Evolutionary conservation across 2,797 vertebrate genomes (phyloP).

Genomic region (Caiman crocodilus): DNA sequence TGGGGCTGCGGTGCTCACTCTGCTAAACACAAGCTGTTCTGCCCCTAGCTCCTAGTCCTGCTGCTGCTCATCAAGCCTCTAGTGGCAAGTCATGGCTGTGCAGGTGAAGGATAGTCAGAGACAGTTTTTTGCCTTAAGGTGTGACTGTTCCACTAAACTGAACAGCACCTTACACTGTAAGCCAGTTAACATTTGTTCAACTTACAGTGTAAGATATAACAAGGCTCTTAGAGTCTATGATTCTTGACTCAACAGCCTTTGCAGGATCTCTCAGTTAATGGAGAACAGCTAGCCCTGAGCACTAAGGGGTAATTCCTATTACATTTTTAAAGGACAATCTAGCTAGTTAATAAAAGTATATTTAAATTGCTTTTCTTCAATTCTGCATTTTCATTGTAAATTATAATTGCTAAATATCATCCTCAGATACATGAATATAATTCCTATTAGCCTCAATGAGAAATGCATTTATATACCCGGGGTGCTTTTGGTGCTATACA

Average conservation of each 20-base stretch:
- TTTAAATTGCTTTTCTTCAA: slow-evolving; percentile 6
- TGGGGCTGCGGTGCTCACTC: no score
- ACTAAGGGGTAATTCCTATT: not conserved
- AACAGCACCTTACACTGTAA: no score
- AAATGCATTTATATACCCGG: slow-evolving; percentile 32
- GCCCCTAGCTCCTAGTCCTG: no score
- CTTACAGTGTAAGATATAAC: no score
- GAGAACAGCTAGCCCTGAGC: not conserved
- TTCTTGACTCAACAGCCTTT: not conserved
- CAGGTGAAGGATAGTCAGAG: no score
- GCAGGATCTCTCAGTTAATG: not conserved
- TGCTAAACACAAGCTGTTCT: no score
- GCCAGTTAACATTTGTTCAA: no score
- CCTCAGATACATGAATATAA: not conserved
- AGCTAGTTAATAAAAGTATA: not conserved
- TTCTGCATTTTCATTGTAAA: slow-evolving; percentile 13
- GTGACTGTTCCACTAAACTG: no score
- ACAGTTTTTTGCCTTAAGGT: no score
- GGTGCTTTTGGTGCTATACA: not conserved
- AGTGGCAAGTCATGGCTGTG: no score
- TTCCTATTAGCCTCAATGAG: not conserved
- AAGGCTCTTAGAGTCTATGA: no score
- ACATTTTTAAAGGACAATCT: not conserved
- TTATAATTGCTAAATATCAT: slow-evolving; percentile 1
- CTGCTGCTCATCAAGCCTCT: no score